Percentiles rank a stretch among this genome's conserved stretches.
Conservation (phyloP, 2,888 invertebrate species). For the Tridacna gigas region DNA sequence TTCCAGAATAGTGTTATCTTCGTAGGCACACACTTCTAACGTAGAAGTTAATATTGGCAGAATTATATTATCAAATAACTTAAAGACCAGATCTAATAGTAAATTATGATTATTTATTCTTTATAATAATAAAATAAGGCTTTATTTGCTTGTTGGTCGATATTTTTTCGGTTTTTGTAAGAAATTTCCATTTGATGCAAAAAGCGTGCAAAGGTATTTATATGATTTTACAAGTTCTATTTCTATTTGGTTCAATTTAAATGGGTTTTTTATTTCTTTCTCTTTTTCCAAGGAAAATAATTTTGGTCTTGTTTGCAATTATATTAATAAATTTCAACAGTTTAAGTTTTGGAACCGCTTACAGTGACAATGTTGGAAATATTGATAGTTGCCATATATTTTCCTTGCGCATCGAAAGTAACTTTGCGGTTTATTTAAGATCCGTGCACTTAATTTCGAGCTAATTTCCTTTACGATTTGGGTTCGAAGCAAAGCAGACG, state of each 20-base stretch:
- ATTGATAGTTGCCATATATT: too few species aligned
- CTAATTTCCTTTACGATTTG: too few species aligned
- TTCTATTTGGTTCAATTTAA: neutral
- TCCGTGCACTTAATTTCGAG: too few species aligned
- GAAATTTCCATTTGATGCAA: conserved; percentile 6
- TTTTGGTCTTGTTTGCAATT: conserved; percentile 7
- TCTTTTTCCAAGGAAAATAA: conserved; percentile 9
- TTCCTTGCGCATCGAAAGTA: too few species aligned
- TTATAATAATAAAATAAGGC: conserved; percentile 5
- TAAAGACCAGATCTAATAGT: conserved; percentile 12
- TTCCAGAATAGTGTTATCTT: conserved; percentile 1
- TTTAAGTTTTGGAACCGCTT: too few species aligned
- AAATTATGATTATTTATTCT: conserved; percentile 20
- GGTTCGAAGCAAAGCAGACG: too few species aligned
- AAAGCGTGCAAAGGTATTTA: conserved; percentile 13
- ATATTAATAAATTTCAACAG: too few species aligned
- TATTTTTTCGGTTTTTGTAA: conserved; percentile 4
- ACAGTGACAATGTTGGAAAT: too few species aligned
- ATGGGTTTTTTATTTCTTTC: neutral
- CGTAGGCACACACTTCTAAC: conserved; percentile 10
- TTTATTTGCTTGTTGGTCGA: conserved; percentile 15
- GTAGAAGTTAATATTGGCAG: neutral
- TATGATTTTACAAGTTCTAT: conserved; percentile 9
- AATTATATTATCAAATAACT: conserved; percentile 23
- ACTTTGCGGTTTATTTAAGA: too few species aligned